Percentiles rank a stretch among this genome's conserved stretches.
Conservation (phyloP, 2,113 vertebrate genomes). For the Protomyctophum bolini region DNA sequence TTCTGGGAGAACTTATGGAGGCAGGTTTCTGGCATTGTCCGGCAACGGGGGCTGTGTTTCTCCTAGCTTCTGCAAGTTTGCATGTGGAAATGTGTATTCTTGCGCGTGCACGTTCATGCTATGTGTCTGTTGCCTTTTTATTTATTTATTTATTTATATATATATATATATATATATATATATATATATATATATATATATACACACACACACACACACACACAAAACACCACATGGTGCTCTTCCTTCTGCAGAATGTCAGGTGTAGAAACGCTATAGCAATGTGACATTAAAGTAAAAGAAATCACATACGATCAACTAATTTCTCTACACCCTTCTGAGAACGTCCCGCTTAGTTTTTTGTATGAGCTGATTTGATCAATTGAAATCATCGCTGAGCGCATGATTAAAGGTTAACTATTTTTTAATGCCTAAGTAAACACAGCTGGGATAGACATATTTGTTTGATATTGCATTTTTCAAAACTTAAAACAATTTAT, state of each 20-base stretch:
- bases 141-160: too few species aligned
- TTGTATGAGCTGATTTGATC: slow-evolving; percentile 32
- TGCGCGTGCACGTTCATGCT: neutral
- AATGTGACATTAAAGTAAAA: slow-evolving; percentile 28
- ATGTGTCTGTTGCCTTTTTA: slow-evolving; percentile 13
- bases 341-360: slow-evolving; percentile 43
- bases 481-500: slow-evolving; percentile 17
- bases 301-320: slow-evolving; percentile 1
- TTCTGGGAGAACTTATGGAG: slow-evolving; percentile 15
- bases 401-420: slow-evolving; percentile 44
- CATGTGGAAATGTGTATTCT: neutral
- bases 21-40: neutral
- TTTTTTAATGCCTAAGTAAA: slow-evolving; percentile 58
- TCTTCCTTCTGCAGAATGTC: slow-evolving; percentile 47
- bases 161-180: too few species aligned
- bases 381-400: slow-evolving; percentile 32
- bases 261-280: slow-evolving; percentile 34
- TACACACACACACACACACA: neutral
- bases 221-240: slow-evolving; percentile 44
- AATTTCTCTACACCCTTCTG: slow-evolving; percentile 1
- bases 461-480: slow-evolving; percentile 41
- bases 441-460: slow-evolving; percentile 45
- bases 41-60: neutral
- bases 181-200: too few species aligned
- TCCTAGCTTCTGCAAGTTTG: neutral